Base-by-base conservation (phyloP, 2,797 vertebrate genomes). In the Semotilus atromaculatus region DNA sequence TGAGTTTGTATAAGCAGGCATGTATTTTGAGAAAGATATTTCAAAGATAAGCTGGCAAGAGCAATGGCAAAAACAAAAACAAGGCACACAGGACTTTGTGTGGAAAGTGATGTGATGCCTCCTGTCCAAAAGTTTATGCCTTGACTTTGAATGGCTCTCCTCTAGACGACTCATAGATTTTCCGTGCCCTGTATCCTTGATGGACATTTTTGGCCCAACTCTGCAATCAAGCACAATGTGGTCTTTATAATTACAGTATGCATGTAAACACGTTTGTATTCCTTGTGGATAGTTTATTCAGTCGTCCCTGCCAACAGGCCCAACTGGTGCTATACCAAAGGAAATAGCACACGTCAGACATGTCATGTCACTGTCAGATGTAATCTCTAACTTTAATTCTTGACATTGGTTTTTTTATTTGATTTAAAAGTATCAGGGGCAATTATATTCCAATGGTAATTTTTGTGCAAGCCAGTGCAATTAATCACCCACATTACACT, bases 191-290 rank as follows among this genome's bases (percentile, higher is more conserved):
- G 43, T 51, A 51, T 80, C 31, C 43, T 53, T 66, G 72, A 83
- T 83, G 55, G 81, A 74, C 21, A 34, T 82, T 82, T 73, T 67
- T 83, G 81, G 58, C 60, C 16, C 10, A 34, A 10, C 45, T 75
- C 43, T 75, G 31, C 71, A 29, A 66, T 83, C 60, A 83, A 43
- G 58, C n/a, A 40, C 72, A 83, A 83, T 40, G 60, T 66, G n/a
- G 72, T 48, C 72, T 83, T 83, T 66, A 75, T 83, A 67, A 83
- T 83, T 29, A 53, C 72, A 16, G 58, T n/a, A 75, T 14, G 18
- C 31, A 23, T 75, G 81, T 75, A 83, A 75, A 83, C 81, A 82
- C 70, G 66, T 75, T 75, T 66, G 29, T 19, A 66, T 83, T 83
- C 66, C 60, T 62, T 66, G 62, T 53, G 60, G 31, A 75, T 26